These are phyloP conservation scores for Hippocampus barbouri DNA, from an alignment of 2,113 vertebrate genomes.

Conservation along the genomic window DNA sequence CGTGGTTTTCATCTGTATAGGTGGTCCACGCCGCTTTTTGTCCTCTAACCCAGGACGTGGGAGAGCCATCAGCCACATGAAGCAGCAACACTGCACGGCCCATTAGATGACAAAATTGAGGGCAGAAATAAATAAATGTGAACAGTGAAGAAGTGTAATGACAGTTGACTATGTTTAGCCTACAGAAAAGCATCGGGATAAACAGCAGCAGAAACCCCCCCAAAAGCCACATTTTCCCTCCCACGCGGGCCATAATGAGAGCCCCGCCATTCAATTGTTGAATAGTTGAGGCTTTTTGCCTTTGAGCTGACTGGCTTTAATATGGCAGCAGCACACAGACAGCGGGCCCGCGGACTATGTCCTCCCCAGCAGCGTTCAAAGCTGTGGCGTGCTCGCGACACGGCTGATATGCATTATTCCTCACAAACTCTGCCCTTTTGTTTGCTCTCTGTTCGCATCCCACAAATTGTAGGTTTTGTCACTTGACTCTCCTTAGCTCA, in stretches of 20 bases:
- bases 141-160: slow-evolving; percentile 64
- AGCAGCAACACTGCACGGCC: slow-evolving; percentile 58
- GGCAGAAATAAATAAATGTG: slow-evolving; percentile 65
- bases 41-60: slow-evolving; percentile 65
- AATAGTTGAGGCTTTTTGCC: slow-evolving; percentile 75
- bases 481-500: slow-evolving; percentile 63
- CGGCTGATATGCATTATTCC: slow-evolving; percentile 73
- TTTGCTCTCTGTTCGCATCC: slow-evolving; percentile 69
- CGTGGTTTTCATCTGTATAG: slow-evolving; percentile 62
- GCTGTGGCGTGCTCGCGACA: slow-evolving; percentile 58
- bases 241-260: slow-evolving; percentile 72
- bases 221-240: slow-evolving; percentile 72
- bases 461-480: slow-evolving; percentile 74
- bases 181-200: slow-evolving; percentile 62
- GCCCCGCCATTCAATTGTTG: slow-evolving; percentile 71
- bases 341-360: slow-evolving; percentile 45
- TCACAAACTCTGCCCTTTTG: slow-evolving; percentile 71
- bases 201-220: slow-evolving; percentile 68
- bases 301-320: slow-evolving; percentile 75
- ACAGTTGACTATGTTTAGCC: slow-evolving; percentile 75
- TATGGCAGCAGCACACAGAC: slow-evolving; percentile 65
- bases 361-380: slow-evolving; percentile 70
- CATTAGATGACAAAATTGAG: slow-evolving; percentile 62
- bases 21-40: slow-evolving; percentile 57
- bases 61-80: slow-evolving; percentile 39